A percentile compares a stretch with the other conserved stretches of the same genome.
phyloP scores from a whole-genome alignment of 2,888 invertebrate species.

The Archips xylosteana region DNA sequence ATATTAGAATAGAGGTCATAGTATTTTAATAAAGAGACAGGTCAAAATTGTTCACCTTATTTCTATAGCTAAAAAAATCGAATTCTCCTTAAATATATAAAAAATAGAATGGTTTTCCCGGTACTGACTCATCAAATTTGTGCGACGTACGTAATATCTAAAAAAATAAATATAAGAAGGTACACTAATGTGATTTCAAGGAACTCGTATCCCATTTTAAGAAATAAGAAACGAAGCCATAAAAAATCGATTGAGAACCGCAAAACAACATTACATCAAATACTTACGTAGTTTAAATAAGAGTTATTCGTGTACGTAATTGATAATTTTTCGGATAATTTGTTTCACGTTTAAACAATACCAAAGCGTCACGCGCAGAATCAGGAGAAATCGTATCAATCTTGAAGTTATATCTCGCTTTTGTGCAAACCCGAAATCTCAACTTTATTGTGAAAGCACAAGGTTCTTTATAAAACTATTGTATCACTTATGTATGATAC shows the following conservation, averaged over 20 bases:
- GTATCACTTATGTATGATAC: background rate
- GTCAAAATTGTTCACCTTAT: too few species aligned
- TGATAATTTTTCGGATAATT: constrained; percentile 5
- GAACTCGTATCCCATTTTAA: background rate
- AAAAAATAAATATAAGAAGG: too few species aligned
- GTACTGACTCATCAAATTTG: too few species aligned
- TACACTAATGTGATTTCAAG: background rate
- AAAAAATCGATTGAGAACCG: background rate
- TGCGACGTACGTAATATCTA: too few species aligned
- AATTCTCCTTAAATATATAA: too few species aligned
- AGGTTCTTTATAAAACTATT: background rate
- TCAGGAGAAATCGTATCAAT: background rate
- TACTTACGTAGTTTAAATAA: background rate
- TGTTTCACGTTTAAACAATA: constrained; percentile 6
- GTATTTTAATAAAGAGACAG: too few species aligned
- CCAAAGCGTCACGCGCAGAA: background rate
- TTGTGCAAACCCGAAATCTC: background rate
- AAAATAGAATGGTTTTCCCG: too few species aligned
- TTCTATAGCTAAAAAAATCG: too few species aligned
- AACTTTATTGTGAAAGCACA: background rate
- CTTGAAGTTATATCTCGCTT: background rate
- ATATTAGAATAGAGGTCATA: too few species aligned
- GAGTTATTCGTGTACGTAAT: constrained; percentile 15
- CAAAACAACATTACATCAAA: too few species aligned
- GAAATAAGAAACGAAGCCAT: background rate